Percentiles rank a stretch among this genome's conserved stretches.
Evolutionary conservation across 2,797 vertebrate genomes (phyloP).

Genomic region (Oryzias dopingdopingensis): DNA sequence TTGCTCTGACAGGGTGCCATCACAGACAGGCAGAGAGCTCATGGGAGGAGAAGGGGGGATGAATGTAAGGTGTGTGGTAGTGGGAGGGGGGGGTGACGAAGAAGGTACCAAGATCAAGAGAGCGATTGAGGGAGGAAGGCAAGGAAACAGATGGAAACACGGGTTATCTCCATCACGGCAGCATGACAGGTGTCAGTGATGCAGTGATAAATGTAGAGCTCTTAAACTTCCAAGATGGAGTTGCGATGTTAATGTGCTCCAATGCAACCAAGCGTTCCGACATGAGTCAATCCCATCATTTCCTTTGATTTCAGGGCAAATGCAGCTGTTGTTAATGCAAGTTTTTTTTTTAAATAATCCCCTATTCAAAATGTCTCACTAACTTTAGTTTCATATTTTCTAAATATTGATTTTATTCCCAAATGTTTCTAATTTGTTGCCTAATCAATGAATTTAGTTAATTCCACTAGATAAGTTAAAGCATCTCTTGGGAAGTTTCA

Average conservation of each 20-base stretch:
- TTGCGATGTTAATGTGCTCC: background rate
- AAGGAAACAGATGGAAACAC: constrained; percentile 26
- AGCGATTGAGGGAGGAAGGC: constrained; percentile 22
- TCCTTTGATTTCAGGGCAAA: constrained; percentile 5
- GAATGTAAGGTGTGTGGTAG: background rate
- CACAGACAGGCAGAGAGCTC: constrained; percentile 17
- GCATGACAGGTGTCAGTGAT: constrained; percentile 43
- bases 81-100: background rate
- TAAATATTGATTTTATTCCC: background rate
- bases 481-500: too few species aligned
- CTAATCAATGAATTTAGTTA: background rate
- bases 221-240: constrained; percentile 2
- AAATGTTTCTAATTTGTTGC: constrained; percentile 1
- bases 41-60: background rate
- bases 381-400: background rate
- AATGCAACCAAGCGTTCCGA: constrained; percentile 1
- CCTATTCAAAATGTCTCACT: background rate
- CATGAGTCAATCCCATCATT: constrained; percentile 10
- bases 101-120: constrained; percentile 23
- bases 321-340: constrained; percentile 5
- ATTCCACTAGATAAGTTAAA: background rate
- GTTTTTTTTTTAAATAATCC: fast-evolving
- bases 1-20: constrained; percentile 51
- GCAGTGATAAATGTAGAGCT: constrained; percentile 27
- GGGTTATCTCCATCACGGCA: constrained; percentile 37